Conservation (phyloP, 2,797 vertebrate species). For the Gymnothorax javanicus region DNA sequence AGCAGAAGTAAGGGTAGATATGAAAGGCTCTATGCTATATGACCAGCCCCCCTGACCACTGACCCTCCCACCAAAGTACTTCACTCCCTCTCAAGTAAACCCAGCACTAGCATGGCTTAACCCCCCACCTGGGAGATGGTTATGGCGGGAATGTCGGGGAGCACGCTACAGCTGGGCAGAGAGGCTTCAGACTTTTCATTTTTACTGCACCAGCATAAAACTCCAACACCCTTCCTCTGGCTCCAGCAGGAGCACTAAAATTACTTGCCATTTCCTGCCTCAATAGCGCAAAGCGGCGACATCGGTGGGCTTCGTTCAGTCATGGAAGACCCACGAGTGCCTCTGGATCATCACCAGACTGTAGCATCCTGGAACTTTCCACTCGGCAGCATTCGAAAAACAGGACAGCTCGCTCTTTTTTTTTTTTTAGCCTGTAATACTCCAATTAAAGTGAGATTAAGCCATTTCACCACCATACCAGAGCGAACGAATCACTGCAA, state of each 20-base stretch:
- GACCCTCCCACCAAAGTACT: no score
- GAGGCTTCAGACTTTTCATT: neutral
- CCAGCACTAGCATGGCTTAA: neutral
- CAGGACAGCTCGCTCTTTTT: neutral
- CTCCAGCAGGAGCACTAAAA: no score
- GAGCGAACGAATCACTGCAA: neutral
- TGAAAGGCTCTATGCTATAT: neutral
- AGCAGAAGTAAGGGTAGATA: neutral
- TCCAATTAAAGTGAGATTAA: neutral
- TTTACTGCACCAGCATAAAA: neutral
- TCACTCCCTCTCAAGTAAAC: neutral
- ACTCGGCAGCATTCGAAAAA: neutral
- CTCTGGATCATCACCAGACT: neutral
- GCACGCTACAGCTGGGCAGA: neutral
- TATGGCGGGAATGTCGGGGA: conserved; percentile 20
- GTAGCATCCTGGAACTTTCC: neutral
- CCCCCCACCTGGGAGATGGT: neutral
- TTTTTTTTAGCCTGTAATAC: neutral
- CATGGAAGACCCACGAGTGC: neutral
- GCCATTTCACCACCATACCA: neutral
- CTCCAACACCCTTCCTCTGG: no score
- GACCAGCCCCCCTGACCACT: neutral
- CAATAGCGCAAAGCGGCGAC: neutral
- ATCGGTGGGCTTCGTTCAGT: neutral
- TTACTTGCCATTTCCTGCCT: neutral